These are phyloP conservation scores for Salarias fasciatus DNA, from an alignment of 2,797 vertebrate genomes.

Conservation along the genomic window DNA sequence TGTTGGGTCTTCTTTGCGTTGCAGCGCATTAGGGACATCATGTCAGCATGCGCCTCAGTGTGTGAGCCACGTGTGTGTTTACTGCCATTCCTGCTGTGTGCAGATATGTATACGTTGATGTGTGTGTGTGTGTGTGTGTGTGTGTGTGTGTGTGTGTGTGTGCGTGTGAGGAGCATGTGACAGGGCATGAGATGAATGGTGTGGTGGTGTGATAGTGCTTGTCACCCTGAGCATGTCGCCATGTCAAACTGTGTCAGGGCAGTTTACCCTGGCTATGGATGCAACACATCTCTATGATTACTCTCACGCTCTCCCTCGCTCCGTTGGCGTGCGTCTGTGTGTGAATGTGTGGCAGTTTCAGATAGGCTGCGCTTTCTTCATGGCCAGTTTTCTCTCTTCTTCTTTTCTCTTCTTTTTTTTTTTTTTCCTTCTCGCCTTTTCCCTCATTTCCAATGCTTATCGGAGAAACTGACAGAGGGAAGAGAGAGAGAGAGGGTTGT, in stretches of 20 bases:
- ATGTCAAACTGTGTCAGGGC: slow-evolving; percentile 72
- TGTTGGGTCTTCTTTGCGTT: slow-evolving; percentile 43
- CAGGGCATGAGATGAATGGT: slow-evolving; percentile 31
- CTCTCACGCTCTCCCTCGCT: slow-evolving; percentile 9
- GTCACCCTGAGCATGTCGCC: slow-evolving; percentile 71
- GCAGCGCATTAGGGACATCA: slow-evolving; percentile 40
- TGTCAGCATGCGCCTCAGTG: slow-evolving; percentile 42
- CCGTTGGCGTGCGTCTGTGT: slow-evolving; percentile 4
- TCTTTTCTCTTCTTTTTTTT: too few relatives aligned
- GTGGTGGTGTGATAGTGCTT: slow-evolving; percentile 68
- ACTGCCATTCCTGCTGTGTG: slow-evolving; percentile 21
- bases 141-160: not conserved
- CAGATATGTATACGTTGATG: not conserved
- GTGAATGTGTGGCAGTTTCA: slow-evolving; percentile 25
- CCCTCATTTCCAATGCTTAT: slow-evolving; percentile 64
- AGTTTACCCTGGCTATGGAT: slow-evolving; percentile 57
- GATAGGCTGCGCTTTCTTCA: slow-evolving; percentile 39
- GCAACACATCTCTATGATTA: slow-evolving; percentile 56
- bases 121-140: not conserved
- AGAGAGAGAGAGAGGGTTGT: slow-evolving; percentile 15
- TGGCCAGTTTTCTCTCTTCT: slow-evolving; percentile 39
- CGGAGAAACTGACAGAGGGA: slow-evolving; percentile 57
- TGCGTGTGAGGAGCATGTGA: slow-evolving; percentile 42
- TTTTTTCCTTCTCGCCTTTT: not conserved
- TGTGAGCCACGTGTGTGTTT: slow-evolving; percentile 37